Evolutionary conservation across 1,140 invertebrate genomes (phyloP), one percentile per base, ranked within the genome.

Genomic region (Elysia chlorotica): DNA sequence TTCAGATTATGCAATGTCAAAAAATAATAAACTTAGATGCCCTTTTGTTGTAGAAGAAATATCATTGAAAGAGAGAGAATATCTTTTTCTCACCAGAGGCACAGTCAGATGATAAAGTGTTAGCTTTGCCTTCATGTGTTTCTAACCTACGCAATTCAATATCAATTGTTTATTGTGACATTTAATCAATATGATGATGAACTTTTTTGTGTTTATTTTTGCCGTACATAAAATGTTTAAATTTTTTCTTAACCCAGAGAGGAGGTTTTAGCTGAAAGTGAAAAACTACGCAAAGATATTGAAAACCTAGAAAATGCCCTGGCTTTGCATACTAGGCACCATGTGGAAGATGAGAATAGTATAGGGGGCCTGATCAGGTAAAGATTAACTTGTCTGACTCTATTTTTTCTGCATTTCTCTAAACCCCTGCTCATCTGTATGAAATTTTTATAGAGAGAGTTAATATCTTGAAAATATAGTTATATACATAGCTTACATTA

Each of bases 291-390:
- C n/a, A 25, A 54, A 31, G 65, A 67, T 2, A 54, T 67, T 21
- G n/a, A 67, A 30, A 31, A 67, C 10, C 25, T 67, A 2, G 65
- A 67, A 54, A 33, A 67, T 67, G 65, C 65, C 28, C 48, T 67
- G 17, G 21, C 56, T 14, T 33, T 67, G 30, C 65, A 67, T 54
- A 10, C 23, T 30, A 53, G 65, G 19, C 56, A 48, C 56, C 65
- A 56, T n/a, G 30, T 53, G n/a, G 38, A 54, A 6, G 56, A 21
- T 67, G 65, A 67, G 2, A n/a, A 41, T 25, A 67, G 65, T 33
- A 53, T 67, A 1, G 56, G 48, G 25, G 65, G 48, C 28, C 19
- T 67, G 48, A 67, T 67, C 10, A 67, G 65, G 65, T 67, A 67
- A 21, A n/a, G 21, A 48, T 48, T 48, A 14, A 48, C 41, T n/a